Evolutionary conservation across 1,140 invertebrate genomes (phyloP).

Genomic region (Macrocentrus cingulum): DNA sequence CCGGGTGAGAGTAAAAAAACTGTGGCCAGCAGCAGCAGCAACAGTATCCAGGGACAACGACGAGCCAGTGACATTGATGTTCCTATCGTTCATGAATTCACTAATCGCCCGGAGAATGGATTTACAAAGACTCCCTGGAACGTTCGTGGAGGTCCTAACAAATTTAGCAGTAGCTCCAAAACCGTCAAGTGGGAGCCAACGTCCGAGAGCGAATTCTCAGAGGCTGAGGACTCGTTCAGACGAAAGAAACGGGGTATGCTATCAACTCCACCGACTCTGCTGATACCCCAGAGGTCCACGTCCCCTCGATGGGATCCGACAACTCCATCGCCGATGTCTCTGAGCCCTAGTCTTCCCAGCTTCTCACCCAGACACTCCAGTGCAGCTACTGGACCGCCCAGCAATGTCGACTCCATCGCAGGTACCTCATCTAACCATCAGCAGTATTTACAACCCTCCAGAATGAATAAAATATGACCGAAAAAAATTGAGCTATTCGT

Average conservation of each 20-base stretch:
- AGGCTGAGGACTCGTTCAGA: slow-evolving; percentile 55
- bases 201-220: slow-evolving; percentile 66
- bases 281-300: slow-evolving; percentile 48
- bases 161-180: slow-evolving; percentile 55
- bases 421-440: slow-evolving; percentile 38
- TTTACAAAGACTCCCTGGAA: slow-evolving; percentile 35
- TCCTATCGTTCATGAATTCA: slow-evolving; percentile 66
- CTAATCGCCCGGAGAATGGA: slow-evolving; percentile 46
- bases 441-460: slow-evolving; percentile 11
- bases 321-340: slow-evolving; percentile 62
- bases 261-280: slow-evolving; percentile 49
- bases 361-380: slow-evolving; percentile 58
- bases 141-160: slow-evolving; percentile 24
- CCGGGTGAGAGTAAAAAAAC: slow-evolving; percentile 68
- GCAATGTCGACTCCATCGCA: slow-evolving; percentile 53
- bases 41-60: slow-evolving; percentile 57
- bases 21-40: slow-evolving; percentile 55
- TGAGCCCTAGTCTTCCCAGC: slow-evolving; percentile 64
- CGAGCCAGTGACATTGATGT: slow-evolving; percentile 63
- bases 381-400: slow-evolving; percentile 47
- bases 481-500: background rate
- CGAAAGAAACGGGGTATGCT: slow-evolving; percentile 51
- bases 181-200: slow-evolving; percentile 67
- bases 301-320: slow-evolving; percentile 60
- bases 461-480: background rate